Conservation (phyloP, 2,113 vertebrate species). For the Chaetodon auriga region DNA sequence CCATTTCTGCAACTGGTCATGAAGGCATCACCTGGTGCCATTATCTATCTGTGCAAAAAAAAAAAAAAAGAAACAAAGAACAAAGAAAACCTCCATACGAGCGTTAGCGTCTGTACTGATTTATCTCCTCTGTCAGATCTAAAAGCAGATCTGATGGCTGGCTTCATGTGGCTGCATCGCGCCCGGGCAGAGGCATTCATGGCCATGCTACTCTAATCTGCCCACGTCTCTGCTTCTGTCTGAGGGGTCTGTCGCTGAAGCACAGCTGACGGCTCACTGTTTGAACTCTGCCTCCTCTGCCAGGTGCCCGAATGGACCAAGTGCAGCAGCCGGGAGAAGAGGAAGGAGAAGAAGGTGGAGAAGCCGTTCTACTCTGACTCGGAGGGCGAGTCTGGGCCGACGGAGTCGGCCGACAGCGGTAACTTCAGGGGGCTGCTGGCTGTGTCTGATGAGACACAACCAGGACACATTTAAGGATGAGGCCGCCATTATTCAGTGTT, state of each 20-base stretch:
- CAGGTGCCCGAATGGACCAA: slow-evolving; percentile 99
- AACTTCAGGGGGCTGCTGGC: slow-evolving; percentile 43
- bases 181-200: slow-evolving; percentile 80
- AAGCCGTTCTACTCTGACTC: slow-evolving; percentile 99
- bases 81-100: slow-evolving; percentile 14
- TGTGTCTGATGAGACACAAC: too few relatives aligned
- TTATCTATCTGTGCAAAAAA: slow-evolving; percentile 36
- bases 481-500: too few relatives aligned
- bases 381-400: slow-evolving; percentile 95
- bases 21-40: slow-evolving; percentile 79
- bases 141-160: slow-evolving; percentile 59
- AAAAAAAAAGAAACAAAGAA: background rate
- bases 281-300: slow-evolving; percentile 14
- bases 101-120: slow-evolving; percentile 37
- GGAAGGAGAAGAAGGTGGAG: slow-evolving; percentile 97
- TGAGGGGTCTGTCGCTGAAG: slow-evolving; percentile 4
- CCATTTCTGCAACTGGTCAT: slow-evolving; percentile 79
- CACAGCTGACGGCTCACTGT: slow-evolving; percentile 15
- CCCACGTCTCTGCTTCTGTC: slow-evolving; percentile 61
- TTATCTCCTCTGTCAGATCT: slow-evolving; percentile 45
- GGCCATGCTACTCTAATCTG: slow-evolving; percentile 72
- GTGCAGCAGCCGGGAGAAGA: slow-evolving; percentile 95
- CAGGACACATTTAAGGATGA: too few relatives aligned
- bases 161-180: slow-evolving; percentile 68
- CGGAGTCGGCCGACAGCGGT: slow-evolving; percentile 97